Evolutionary conservation across 2,113 vertebrate genomes (phyloP).

Genomic region (Salvelinus sp.): DNA sequence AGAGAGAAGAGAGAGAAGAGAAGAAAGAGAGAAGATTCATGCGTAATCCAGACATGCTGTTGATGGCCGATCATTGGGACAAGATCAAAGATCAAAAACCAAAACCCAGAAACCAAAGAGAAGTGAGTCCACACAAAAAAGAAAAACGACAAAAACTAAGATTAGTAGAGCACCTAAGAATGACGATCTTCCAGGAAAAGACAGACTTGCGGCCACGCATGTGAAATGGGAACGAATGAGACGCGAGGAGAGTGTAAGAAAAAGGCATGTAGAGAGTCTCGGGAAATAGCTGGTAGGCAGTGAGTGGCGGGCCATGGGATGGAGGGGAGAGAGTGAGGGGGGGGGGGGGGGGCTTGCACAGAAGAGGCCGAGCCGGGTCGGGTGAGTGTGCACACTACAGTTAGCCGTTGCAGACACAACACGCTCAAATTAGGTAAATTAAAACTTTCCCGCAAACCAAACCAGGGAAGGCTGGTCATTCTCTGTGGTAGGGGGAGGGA

Average conservation of each 20-base stretch:
- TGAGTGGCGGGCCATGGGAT: slow-evolving; percentile 27
- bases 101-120: slow-evolving; percentile 4
- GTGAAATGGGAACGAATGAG: slow-evolving; percentile 46
- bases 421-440: too few relatives aligned
- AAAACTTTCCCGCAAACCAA: slow-evolving; percentile 99
- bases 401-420: slow-evolving; percentile 72
- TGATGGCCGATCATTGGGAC: slow-evolving; percentile 38
- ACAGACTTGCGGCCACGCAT: slow-evolving; percentile 25
- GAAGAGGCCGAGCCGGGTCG: slow-evolving; percentile 61
- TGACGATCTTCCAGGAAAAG: slow-evolving; percentile 36
- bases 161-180: slow-evolving; percentile 56
- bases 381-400: slow-evolving; percentile 65
- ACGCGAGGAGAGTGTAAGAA: slow-evolving; percentile 28
- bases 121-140: slow-evolving; percentile 14
- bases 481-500: slow-evolving; percentile 82
- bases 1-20: too few relatives aligned
- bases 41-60: slow-evolving; percentile 50
- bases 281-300: slow-evolving; percentile 31
- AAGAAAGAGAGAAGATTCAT: slow-evolving; percentile 27
- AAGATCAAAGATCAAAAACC: slow-evolving; percentile 35
- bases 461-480: slow-evolving; percentile 99
- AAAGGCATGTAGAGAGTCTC: slow-evolving; percentile 44
- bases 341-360: slow-evolving; percentile 57
- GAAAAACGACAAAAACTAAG: slow-evolving; percentile 27
- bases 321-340: slow-evolving; percentile 7